phyloP scores from a whole-genome alignment of 2,888 invertebrate species.

The Trachelus tabidus region DNA sequence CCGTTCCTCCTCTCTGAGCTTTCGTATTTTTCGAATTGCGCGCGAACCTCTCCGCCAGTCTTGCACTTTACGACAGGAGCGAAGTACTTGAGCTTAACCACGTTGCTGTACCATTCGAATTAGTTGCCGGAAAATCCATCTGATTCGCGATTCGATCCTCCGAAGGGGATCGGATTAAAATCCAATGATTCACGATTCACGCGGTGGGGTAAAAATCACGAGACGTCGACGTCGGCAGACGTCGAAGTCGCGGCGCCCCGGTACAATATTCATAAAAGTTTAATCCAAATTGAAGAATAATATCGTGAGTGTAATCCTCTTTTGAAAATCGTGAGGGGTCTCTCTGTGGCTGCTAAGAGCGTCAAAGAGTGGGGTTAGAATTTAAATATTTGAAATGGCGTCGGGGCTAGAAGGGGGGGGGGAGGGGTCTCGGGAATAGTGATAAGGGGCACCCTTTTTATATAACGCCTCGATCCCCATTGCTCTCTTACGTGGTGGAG shows the following conservation, averaged over 20 bases:
- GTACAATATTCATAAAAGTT: conserved; percentile 32
- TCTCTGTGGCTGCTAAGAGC: background rate
- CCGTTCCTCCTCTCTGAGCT: background rate
- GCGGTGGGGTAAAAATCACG: no score
- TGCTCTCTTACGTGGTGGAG: conserved; percentile 17
- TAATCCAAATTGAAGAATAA: conserved; percentile 46
- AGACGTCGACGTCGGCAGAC: background rate
- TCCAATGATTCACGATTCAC: background rate
- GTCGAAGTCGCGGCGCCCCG: conserved; percentile 10
- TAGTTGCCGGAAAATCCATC: background rate
- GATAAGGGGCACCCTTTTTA: conserved; percentile 19
- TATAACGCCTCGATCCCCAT: conserved; percentile 14
- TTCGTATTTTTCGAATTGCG: no score
- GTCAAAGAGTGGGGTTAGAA: conserved; percentile 20
- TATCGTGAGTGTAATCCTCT: conserved; percentile 34
- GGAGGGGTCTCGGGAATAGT: conserved; percentile 6
- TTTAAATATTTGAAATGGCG: conserved; percentile 40
- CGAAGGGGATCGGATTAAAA: no score
- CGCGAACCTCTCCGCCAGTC: no score
- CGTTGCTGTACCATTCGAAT: background rate
- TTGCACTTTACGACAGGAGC: no score
- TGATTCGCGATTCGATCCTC: background rate
- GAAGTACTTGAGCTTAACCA: no score
- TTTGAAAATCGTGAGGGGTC: conserved; percentile 17
- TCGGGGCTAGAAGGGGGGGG: background rate